These are phyloP conservation scores for Dynastes grantii DNA, from an alignment of 2,888 invertebrate species.

Conservation along the genomic window DNA sequence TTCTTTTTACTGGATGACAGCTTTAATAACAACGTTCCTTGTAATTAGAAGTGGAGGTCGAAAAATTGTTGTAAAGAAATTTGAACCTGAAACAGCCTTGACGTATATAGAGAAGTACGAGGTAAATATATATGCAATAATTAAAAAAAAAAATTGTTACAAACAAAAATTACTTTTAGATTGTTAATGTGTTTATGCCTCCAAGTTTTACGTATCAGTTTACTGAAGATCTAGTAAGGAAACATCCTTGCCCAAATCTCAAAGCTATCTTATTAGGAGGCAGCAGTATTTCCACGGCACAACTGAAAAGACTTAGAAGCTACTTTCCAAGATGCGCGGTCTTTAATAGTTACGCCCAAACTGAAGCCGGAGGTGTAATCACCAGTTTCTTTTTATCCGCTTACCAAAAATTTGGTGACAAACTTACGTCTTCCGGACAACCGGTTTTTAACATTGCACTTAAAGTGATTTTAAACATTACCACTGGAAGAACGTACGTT, in stretches of 20 bases:
- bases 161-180: conserved; percentile 36
- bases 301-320: conserved; percentile 55
- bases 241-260: conserved; percentile 13
- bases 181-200: conserved; percentile 46
- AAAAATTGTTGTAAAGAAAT: conserved; percentile 20
- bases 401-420: conserved; percentile 21
- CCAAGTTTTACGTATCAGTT: conserved; percentile 56
- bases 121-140: conserved; percentile 60
- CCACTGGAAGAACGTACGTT: background rate
- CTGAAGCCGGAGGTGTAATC: conserved; percentile 65
- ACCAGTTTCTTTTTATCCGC: conserved; percentile 51
- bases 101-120: conserved; percentile 51
- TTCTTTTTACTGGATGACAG: conserved; percentile 48
- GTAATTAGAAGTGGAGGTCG: conserved; percentile 26
- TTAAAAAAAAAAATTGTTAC: background rate
- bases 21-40: conserved; percentile 21
- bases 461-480: conserved; percentile 1
- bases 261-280: conserved; percentile 56
- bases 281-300: conserved; percentile 55
- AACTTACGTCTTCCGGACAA: conserved; percentile 51
- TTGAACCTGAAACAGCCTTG: conserved; percentile 14
- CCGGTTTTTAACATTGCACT: conserved; percentile 11
- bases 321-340: conserved; percentile 66
- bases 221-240: conserved; percentile 25
- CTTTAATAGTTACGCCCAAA: conserved; percentile 67